Percentiles rank a stretch among this genome's conserved stretches.
These are phyloP conservation scores for Drosophila formosana DNA, from an alignment of 2,888 invertebrate genomes.

Conservation along the genomic window DNA sequence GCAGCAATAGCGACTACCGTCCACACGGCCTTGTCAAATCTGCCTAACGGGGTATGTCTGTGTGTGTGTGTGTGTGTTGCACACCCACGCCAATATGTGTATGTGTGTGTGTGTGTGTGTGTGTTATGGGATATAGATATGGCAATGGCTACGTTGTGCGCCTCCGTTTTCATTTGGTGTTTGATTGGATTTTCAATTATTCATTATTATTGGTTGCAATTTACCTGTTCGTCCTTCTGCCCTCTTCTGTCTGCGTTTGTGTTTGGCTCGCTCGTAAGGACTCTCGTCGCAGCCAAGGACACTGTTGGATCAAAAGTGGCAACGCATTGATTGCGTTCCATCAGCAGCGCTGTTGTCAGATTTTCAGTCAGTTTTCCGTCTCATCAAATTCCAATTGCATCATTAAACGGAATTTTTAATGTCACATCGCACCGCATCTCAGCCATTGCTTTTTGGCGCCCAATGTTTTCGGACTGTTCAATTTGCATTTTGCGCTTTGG, in stretches of 20 bases:
- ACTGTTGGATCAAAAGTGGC: conserved; percentile 39
- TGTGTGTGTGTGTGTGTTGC: conserved; percentile 16
- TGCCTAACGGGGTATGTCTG: conserved; percentile 28
- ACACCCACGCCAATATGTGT: background rate
- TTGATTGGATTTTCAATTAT: conserved; percentile 85
- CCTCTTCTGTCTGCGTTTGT: background rate
- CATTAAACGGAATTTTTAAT: conserved; percentile 83
- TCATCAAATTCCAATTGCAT: conserved; percentile 81
- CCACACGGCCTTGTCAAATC: conserved; percentile 52
- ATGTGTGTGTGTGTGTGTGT: conserved; percentile 10
- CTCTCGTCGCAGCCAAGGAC: conserved; percentile 35
- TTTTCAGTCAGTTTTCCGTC: conserved; percentile 70
- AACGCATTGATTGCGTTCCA: conserved; percentile 74
- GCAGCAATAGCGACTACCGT: conserved; percentile 12
- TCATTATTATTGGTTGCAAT: conserved; percentile 85
- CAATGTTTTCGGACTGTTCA: background rate
- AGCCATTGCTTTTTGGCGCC: conserved; percentile 2
- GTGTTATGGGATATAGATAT: conserved; percentile 46
- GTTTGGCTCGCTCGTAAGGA: no score
- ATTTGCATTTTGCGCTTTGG: conserved; percentile 4
- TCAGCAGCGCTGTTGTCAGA: conserved; percentile 31
- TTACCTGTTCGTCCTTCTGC: conserved; percentile 58
- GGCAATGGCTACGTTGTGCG: conserved; percentile 38
- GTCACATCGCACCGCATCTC: conserved; percentile 17
- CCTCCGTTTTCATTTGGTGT: conserved; percentile 83